A percentile compares a stretch with the other conserved stretches of the same genome.
These are phyloP conservation scores for Schizopygopsis malacanthus DNA, from an alignment of 2,797 vertebrate genomes.

Conservation along the genomic window DNA sequence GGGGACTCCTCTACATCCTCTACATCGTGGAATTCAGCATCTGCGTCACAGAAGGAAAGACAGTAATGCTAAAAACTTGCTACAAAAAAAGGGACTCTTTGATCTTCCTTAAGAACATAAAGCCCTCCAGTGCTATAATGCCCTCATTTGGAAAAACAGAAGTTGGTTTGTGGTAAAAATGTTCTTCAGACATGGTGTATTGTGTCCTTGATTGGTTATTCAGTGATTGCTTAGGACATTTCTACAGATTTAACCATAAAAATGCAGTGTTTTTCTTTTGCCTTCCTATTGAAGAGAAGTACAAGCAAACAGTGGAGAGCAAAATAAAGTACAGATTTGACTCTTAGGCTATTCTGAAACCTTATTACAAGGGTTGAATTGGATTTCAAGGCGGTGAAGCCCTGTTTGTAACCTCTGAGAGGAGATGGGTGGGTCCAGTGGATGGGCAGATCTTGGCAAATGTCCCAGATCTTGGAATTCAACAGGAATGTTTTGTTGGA, in stretches of 20 bases:
- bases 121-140: neutral
- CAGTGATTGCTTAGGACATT: neutral
- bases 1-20: conserved; percentile 75
- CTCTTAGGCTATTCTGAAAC: conserved; percentile 23
- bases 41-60: conserved; percentile 66
- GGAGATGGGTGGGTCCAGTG: conserved; percentile 93
- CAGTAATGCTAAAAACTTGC: neutral
- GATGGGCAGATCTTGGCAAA: conserved; percentile 91
- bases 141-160: neutral
- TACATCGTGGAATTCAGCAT: conserved; percentile 77
- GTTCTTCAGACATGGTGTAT: neutral
- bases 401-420: conserved; percentile 79
- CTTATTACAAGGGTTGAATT: conserved; percentile 26
- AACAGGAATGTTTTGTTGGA: conserved; percentile 90
- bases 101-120: neutral
- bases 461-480: conserved; percentile 92
- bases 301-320: conserved; percentile 1
- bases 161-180: neutral
- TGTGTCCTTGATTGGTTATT: neutral
- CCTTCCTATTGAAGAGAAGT: neutral
- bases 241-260: neutral
- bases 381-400: neutral
- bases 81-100: conserved; percentile 1
- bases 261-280: neutral
- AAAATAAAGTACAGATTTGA: conserved; percentile 7